Evolutionary conservation across 2,797 vertebrate genomes (phyloP), one percentile per base, ranked within the genome.

Genomic region (Ataeniobius toweri): DNA sequence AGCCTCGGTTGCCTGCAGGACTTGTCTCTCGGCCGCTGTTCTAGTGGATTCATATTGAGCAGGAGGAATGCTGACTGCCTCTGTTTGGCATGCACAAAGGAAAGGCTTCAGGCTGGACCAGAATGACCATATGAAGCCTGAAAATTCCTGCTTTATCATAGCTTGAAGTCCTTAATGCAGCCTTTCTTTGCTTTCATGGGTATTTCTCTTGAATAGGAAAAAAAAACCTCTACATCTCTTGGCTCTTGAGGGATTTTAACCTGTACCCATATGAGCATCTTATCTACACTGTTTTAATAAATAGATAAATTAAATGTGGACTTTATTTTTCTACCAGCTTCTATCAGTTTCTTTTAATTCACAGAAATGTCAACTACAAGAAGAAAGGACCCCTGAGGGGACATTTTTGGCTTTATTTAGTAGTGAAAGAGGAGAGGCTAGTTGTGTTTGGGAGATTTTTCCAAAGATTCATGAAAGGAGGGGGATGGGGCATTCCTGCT

Each of bases 61-160:
- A 80, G 76, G 78, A 85, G 79, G 78, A 80, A 77, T 14, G 74
- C 55, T 56, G 61, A 10, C 71, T 28, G 59, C 83, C 79, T 86
- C 36, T 73, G 70, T 70, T 10, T 81, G 80, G 78, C 83, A 78
- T 26, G 87, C 71, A 86, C 73, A 79, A 41, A 86, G 83, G 86
- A 89, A 91, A 26, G 80, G 56, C 86, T 85, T 71, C 68, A 1
- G 88, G 88, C 86, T 39, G 76, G 39, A 79, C 13, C 53, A n/a
- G 65, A 58, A 55, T 1, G 68, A 70, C 65, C 65, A 12, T 73
- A 73, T 71, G 53, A 46, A 50, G 73, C 80, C 58, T 3, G 75
- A 39, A 81, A 61, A 78, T 59, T 75, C 80, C 75, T 67, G 55
- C 74, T 74, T 50, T 73, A 79, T 87, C 76, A 58, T 6, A 36